Percentiles rank a stretch among this genome's conserved stretches.
These are phyloP conservation scores for Lepidocyrtoides sp. DNA, from an alignment of 2,888 invertebrate genomes.

Conservation along the genomic window DNA sequence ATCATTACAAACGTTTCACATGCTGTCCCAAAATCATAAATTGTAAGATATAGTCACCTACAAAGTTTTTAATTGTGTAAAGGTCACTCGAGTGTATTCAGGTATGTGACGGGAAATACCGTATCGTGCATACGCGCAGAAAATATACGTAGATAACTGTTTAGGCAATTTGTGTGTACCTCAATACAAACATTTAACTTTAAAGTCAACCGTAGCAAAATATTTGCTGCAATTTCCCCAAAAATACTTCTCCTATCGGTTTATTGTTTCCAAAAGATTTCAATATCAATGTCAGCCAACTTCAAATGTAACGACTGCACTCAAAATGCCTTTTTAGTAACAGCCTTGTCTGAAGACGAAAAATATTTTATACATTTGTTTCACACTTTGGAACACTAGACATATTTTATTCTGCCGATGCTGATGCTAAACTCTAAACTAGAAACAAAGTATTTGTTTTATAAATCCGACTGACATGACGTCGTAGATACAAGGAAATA, in stretches of 20 bases:
- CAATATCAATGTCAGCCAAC: conserved; percentile 58
- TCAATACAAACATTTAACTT: neutral
- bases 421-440: no score
- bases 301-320: conserved; percentile 22
- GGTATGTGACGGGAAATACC: no score
- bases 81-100: no score
- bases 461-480: neutral
- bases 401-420: no score
- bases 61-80: no score
- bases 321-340: neutral
- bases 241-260: no score
- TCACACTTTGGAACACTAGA: conserved; percentile 11
- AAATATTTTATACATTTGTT: neutral
- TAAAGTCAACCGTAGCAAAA: neutral
- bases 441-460: neutral
- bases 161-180: no score
- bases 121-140: no score
- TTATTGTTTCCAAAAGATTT: neutral
- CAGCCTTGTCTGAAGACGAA: neutral
- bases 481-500: neutral
- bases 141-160: no score
- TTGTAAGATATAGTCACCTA: no score
- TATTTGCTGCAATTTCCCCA: conserved; percentile 9
- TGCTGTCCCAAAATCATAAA: no score
- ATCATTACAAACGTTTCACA: no score